Percentiles rank a stretch among this genome's conserved stretches.
Conservation (phyloP, 2,797 vertebrate genomes). For the Scolopax rusticola region DNA sequence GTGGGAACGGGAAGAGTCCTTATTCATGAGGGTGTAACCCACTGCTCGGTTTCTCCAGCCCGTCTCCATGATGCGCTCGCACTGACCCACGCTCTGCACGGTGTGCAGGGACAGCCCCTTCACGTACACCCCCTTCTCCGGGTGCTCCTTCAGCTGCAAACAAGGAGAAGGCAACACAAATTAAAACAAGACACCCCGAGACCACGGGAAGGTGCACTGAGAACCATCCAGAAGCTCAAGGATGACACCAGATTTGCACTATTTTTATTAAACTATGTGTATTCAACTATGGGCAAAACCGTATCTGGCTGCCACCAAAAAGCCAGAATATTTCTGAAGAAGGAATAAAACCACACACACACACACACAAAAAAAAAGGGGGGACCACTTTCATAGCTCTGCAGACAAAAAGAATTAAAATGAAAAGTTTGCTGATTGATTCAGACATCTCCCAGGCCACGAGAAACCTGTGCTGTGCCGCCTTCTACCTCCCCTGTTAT, state of each 20-base stretch:
- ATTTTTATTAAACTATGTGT: too few species aligned
- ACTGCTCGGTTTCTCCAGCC: conserved; percentile 90
- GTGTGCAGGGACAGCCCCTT: conserved; percentile 90
- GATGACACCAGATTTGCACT: fast-evolving
- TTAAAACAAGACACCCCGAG: background rate
- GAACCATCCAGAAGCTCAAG: background rate
- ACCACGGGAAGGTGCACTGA: fast-evolving
- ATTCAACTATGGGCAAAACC: background rate
- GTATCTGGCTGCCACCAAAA: background rate
- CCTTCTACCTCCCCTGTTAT: background rate
- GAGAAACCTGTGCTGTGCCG: background rate
- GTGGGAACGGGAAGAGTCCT: conserved; percentile 92
- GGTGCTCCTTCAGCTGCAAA: conserved; percentile 91
- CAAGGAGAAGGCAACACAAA: background rate
- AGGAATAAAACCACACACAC: background rate
- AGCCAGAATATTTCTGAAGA: background rate
- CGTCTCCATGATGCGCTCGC: conserved; percentile 85
- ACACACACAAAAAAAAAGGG: background rate
- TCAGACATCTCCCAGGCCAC: background rate
- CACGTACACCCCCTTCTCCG: conserved; percentile 85
- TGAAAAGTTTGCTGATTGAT: background rate
- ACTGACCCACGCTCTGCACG: conserved; percentile 85
- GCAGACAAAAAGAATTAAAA: background rate
- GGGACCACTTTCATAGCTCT: background rate
- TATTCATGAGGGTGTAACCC: conserved; percentile 91